Evolutionary conservation across 2,113 vertebrate species (phyloP).

Genomic region (Myanophis thanlyinensis): DNA sequence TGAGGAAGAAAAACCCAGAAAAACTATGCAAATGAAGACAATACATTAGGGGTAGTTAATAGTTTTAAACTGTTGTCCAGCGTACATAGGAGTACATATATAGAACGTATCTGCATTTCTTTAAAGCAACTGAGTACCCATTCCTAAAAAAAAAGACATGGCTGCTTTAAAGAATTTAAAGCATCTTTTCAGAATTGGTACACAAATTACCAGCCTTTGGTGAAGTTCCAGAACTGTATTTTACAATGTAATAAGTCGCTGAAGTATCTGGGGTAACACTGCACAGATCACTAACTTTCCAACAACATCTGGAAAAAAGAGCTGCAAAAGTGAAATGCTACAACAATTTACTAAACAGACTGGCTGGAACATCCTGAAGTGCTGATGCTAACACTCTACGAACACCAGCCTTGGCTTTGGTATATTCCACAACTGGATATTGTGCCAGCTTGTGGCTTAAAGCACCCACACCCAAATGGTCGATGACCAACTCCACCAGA

Average conservation of each 20-base stretch:
- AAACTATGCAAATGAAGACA: not conserved
- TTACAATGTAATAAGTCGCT: not conserved
- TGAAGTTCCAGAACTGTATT: not conserved
- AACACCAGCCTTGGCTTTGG: not conserved
- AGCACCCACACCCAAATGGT: not conserved
- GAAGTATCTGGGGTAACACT: not conserved
- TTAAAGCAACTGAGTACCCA: not conserved
- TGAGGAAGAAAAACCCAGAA: not conserved
- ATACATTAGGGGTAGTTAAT: not conserved
- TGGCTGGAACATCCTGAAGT: not conserved
- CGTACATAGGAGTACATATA: not conserved
- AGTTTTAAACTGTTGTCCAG: not conserved
- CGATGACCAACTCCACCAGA: not conserved
- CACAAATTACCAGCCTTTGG: not conserved
- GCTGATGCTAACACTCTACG: not conserved
- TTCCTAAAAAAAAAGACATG: not conserved
- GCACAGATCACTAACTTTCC: not conserved
- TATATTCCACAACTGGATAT: not conserved
- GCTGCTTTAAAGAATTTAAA: not conserved
- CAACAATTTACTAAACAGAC: not conserved
- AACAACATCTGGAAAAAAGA: not conserved
- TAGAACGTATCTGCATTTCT: not conserved
- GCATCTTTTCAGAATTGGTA: not conserved
- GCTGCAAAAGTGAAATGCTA: not conserved
- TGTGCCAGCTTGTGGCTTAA: not conserved